Percentiles rank a stretch among this genome's conserved stretches.
Evolutionary conservation across 2,113 vertebrate species (phyloP).

Genomic region (Pseudorhombus dupliciocellatus): DNA sequence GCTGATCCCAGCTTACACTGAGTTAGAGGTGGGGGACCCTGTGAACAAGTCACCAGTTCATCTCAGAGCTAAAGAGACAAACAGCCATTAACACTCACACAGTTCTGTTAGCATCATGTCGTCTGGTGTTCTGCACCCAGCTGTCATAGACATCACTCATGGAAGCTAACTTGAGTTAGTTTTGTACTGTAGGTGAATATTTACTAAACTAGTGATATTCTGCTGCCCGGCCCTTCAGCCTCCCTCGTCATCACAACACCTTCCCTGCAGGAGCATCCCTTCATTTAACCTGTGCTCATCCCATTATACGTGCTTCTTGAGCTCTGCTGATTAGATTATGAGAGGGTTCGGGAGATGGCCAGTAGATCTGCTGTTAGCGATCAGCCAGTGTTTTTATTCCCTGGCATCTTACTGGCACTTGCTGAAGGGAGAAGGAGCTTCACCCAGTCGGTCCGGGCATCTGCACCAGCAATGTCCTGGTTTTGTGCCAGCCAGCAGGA

Average conservation of each 20-base stretch:
- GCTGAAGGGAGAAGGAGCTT: background rate
- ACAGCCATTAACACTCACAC: too few relatives aligned
- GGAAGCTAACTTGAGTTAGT: too few relatives aligned
- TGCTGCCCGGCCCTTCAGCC: background rate
- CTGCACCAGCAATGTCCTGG: slow-evolving; percentile 7
- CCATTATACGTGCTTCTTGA: background rate
- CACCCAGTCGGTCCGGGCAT: slow-evolving; percentile 17
- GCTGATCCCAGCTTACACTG: too few relatives aligned
- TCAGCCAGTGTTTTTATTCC: background rate
- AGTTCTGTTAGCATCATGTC: too few relatives aligned
- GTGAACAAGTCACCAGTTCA: too few relatives aligned
- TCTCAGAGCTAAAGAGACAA: too few relatives aligned
- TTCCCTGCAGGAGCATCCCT: background rate
- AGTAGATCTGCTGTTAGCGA: background rate
- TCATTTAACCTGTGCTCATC: slow-evolving; percentile 13
- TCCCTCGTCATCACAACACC: slow-evolving; percentile 9
- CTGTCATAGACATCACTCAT: too few relatives aligned
- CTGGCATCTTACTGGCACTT: background rate
- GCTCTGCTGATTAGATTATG: background rate
- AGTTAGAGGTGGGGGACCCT: too few relatives aligned
- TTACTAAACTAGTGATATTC: background rate
- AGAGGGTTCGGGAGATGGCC: background rate
- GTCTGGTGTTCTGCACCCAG: too few relatives aligned
- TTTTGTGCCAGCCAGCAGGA: background rate
- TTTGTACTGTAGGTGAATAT: too few relatives aligned